Conservation (phyloP, 1,140 invertebrate species). For the Catajapyx aquilonaris region DNA sequence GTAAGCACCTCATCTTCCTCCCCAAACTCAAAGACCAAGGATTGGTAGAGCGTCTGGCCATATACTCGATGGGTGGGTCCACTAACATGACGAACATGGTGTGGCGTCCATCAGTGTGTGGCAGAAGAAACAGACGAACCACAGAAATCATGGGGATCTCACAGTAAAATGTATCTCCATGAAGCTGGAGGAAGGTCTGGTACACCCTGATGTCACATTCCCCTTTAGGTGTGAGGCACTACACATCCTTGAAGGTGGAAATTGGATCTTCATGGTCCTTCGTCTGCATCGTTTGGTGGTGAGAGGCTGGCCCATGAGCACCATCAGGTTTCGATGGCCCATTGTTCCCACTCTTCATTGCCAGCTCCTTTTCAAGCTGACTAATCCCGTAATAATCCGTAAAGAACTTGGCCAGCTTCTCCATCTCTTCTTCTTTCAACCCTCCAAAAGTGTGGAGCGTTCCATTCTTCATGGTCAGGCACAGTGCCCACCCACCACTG, state of each 20-base stretch:
- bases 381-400: slow-evolving; percentile 61
- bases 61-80: slow-evolving; percentile 99
- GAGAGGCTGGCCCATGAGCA: slow-evolving; percentile 86
- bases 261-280: slow-evolving; percentile 94
- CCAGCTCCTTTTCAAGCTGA: slow-evolving; percentile 77
- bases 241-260: slow-evolving; percentile 87
- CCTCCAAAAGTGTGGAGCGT: slow-evolving; percentile 77
- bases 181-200: slow-evolving; percentile 90
- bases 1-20: slow-evolving; percentile 76
- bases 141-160: slow-evolving; percentile 97
- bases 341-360: slow-evolving; percentile 96
- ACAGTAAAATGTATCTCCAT: slow-evolving; percentile 99
- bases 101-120: slow-evolving; percentile 93
- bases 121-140: slow-evolving; percentile 77
- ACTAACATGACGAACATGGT: slow-evolving; percentile 96
- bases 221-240: slow-evolving; percentile 96
- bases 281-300: slow-evolving; percentile 87
- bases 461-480: slow-evolving; percentile 80
- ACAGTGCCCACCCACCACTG: slow-evolving; percentile 65
- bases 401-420: slow-evolving; percentile 70
- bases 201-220: slow-evolving; percentile 99
- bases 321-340: slow-evolving; percentile 87
- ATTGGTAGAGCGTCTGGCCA: slow-evolving; percentile 93
- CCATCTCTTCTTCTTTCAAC: slow-evolving; percentile 73
- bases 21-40: slow-evolving; percentile 81